phyloP scores from a whole-genome alignment of 2,113 vertebrate genomes.

The Ramphastos sulfuratus region DNA sequence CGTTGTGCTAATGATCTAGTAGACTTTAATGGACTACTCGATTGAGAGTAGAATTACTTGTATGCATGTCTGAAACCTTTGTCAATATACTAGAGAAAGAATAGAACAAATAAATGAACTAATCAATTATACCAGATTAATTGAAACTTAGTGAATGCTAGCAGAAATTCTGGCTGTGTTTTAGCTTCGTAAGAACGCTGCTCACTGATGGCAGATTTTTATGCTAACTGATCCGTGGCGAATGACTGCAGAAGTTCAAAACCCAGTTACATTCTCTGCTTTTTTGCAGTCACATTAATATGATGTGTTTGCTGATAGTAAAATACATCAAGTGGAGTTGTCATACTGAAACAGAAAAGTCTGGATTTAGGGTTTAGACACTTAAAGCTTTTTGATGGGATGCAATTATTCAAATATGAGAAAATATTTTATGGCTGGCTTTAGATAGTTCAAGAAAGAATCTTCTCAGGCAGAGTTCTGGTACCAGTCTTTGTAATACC shows the following conservation, averaged over 20 bases:
- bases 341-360: neutral
- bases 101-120: constrained; percentile 14
- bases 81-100: constrained; percentile 22
- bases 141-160: neutral
- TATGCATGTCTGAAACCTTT: neutral
- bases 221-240: neutral
- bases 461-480: neutral
- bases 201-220: neutral
- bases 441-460: neutral
- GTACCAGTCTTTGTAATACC: neutral
- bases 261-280: neutral
- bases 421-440: neutral
- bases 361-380: neutral
- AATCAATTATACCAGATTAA: neutral
- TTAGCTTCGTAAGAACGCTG: neutral
- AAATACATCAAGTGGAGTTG: neutral
- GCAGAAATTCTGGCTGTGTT: neutral
- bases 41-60: constrained; percentile 8
- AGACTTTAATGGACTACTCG: constrained; percentile 3
- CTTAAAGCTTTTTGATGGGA: neutral
- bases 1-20: constrained; percentile 5
- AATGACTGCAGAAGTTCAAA: neutral
- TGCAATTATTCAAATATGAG: neutral
- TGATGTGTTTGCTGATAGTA: neutral
- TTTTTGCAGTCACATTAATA: neutral